Evolutionary conservation across 2,888 invertebrate species (phyloP).

Genomic region (Andrena bucephala): DNA sequence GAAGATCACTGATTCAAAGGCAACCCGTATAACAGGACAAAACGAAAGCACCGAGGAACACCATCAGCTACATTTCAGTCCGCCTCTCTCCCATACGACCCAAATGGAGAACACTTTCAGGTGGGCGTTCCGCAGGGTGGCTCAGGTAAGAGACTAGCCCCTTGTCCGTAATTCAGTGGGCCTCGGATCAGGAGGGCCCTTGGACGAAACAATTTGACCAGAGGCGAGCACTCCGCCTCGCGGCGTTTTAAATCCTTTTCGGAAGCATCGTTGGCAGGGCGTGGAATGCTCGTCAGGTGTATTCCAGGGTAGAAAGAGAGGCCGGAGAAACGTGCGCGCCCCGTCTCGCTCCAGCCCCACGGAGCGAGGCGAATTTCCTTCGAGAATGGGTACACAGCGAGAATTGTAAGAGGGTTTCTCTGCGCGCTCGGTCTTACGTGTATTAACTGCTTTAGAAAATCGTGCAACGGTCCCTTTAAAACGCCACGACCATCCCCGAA

Average conservation of each 20-base stretch:
- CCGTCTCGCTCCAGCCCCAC: constrained; percentile 2
- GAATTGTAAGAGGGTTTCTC: constrained; percentile 22
- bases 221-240: constrained; percentile 62
- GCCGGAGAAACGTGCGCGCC: constrained; percentile 15
- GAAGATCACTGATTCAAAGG: no score
- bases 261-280: constrained; percentile 34
- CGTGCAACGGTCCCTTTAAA: constrained; percentile 12
- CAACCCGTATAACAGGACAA: background rate
- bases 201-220: constrained; percentile 68
- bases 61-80: constrained; percentile 25
- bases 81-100: constrained; percentile 17
- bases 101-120: constrained; percentile 63
- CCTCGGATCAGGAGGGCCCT: constrained; percentile 23
- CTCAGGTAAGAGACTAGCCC: constrained; percentile 47
- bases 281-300: constrained; percentile 34
- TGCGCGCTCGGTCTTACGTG: constrained; percentile 1
- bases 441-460: constrained; percentile 26
- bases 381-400: constrained; percentile 4
- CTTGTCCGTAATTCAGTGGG: constrained; percentile 53
- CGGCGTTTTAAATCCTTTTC: constrained; percentile 63
- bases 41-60: constrained; percentile 26
- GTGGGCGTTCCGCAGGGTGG: constrained; percentile 62
- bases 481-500: background rate
- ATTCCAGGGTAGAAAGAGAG: constrained; percentile 11
- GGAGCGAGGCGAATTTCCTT: constrained; percentile 14